These are phyloP conservation scores for Cyphomyrus discorhynchus DNA, from an alignment of 2,113 vertebrate species.

Conservation along the genomic window DNA sequence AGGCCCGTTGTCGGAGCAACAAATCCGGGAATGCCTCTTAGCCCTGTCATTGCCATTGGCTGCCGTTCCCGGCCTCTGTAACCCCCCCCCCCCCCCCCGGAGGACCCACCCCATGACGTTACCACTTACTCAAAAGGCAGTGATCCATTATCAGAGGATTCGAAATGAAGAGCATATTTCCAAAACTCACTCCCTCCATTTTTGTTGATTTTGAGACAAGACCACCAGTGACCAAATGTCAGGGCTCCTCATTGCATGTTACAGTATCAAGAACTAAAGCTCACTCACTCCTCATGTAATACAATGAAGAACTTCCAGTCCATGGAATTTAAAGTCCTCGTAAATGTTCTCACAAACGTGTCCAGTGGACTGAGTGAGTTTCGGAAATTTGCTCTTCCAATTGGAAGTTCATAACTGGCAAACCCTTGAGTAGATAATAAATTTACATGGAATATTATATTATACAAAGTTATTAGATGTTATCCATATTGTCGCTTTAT, in stretches of 20 bases:
- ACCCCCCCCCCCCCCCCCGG: neutral
- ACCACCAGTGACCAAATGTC: neutral
- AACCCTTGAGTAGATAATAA: neutral
- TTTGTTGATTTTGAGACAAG: neutral
- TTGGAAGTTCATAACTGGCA: neutral
- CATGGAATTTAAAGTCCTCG: neutral
- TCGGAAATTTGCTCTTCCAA: neutral
- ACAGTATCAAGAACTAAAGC: neutral
- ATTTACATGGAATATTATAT: neutral
- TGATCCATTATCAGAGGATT: neutral
- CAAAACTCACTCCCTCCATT: neutral
- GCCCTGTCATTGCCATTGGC: neutral
- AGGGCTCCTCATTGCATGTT: neutral
- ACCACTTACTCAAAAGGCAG: neutral
- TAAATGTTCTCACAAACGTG: neutral
- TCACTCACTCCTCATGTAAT: neutral
- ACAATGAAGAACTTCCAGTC: neutral
- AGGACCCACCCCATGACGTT: no score
- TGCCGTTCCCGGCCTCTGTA: neutral
- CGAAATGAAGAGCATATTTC: neutral
- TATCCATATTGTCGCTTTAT: neutral
- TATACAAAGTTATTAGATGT: neutral
- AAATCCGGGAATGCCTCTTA: neutral
- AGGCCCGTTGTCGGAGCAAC: neutral
- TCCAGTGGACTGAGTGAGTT: neutral